These are phyloP conservation scores for Microplitis deprimator DNA, from an alignment of 2,888 invertebrate genomes.

Conservation along the genomic window DNA sequence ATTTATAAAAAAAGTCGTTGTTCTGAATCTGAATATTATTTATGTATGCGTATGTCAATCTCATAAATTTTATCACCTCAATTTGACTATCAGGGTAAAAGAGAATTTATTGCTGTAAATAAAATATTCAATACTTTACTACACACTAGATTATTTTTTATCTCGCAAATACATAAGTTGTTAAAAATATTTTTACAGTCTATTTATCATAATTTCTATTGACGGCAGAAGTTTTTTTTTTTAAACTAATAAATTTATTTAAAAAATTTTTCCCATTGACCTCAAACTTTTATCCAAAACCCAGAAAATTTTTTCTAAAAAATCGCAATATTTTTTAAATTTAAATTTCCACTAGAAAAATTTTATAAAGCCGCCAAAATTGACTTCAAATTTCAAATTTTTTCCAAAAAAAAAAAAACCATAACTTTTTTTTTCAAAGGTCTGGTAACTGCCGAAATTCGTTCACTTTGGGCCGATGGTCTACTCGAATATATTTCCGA, in stretches of 20 bases:
- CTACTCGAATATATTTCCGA: slow-evolving; percentile 93
- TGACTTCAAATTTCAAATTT: background rate
- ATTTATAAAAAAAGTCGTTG: background rate
- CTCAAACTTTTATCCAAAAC: no score
- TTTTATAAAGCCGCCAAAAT: no score
- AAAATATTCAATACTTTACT: slow-evolving; percentile 6
- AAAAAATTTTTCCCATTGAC: no score
- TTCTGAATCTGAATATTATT: no score
- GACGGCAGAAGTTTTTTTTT: no score
- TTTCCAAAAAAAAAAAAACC: background rate
- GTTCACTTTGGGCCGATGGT: slow-evolving; percentile 92
- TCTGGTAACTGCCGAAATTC: slow-evolving; percentile 94
- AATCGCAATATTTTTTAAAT: no score
- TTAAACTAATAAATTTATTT: no score
- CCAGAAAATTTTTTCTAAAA: no score
- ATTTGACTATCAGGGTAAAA: background rate
- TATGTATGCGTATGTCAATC: slow-evolving; percentile 2
- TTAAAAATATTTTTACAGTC: background rate
- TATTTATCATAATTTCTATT: background rate
- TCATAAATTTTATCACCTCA: background rate
- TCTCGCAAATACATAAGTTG: background rate
- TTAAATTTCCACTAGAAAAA: no score
- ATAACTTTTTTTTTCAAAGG: slow-evolving; percentile 75
- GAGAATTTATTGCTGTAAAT: background rate
- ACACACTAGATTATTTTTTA: slow-evolving; percentile 51